Evolutionary conservation across 2,888 invertebrate genomes (phyloP), one percentile per base, ranked within the genome.

Genomic region (Hemicrepidius hirtus): DNA sequence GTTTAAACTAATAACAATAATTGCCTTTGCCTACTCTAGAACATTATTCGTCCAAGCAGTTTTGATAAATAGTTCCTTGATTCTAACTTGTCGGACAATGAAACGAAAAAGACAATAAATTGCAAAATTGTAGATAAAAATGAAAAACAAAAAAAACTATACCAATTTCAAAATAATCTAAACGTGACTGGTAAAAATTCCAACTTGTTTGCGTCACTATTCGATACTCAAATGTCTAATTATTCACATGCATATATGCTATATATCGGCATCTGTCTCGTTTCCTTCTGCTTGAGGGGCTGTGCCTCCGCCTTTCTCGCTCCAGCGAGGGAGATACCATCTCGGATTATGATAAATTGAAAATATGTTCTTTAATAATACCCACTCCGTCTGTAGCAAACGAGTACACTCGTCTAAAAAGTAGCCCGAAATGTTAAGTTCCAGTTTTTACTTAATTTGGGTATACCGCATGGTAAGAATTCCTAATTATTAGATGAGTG

Each of bases 291-390:
- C 44, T 57, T 40, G 46, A 70, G 32, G 12, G 13, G 21, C 74
- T 68, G 41, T 75, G 57, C 28, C 55, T 32, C 32, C 55, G 55
- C 55, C 57, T 35, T 20, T 57, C 57, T 57, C 35, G 20, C 75
- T 75, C 75, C 74, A 68, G 64, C 78, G 73, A 68, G 37, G 65
- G 68, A 79, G 80, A 80, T 81, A 78, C 75, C 75, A 80, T 81
- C 81, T 80, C 75, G 78, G 80, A 78, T 81, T 82, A 81, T 82
- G 82, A 83, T 83, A 83, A 83, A 83, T 83, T 82, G 82, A 82
- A 80, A 82, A 82, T 82, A 79, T 78, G 79, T 81, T 81, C 80
- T 80, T 81, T 81, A 82, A 81, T 80, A 80, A 81, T 80, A 79
- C 75, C 75, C 68, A 77, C 64, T 60, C 62, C 53, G 13, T 28